Evolutionary conservation across 2,113 vertebrate genomes (phyloP), one percentile per base, ranked within the genome.

Genomic region (Rostratula benghalensis): DNA sequence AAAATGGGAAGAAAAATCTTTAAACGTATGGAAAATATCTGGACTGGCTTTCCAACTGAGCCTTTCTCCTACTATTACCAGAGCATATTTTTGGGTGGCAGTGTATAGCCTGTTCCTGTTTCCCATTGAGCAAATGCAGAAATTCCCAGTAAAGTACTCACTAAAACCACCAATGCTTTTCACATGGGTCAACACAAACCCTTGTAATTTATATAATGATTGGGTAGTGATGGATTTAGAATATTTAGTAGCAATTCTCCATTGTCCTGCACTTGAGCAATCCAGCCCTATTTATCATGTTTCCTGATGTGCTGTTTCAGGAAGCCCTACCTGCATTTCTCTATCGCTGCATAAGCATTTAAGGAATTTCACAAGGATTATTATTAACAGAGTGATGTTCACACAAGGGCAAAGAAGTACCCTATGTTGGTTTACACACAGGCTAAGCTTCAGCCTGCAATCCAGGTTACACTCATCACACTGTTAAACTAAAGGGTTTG

Each of bases 401-500:
- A 56, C 16, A 43, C 1, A 7, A 67, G 20, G 21, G 23, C n/a
- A 68, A 75, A 82, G 63, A 64, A 63, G 81, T 19, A 63, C 21
- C 33, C 7, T 45, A 1, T 0, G 0, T 2, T 74, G 41, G 10
- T 67, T 95, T 54, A 24, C 37, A 73, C 6, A 8, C 14, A 35
- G 54, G 48, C 23, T 45, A 13, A 23, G 41, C 53, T 79, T 21
- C 37, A 85, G 67, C 41, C 50, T 53, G 41, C 48, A 53, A 53
- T 48, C 53, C 2, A 3, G 33, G 19, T 30, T 70, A 25, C 0
- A 4, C 20, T 22, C n/a, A 53, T 85, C 43, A 14, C 0, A 3
- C 23, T 45, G 17, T 59, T 46, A 37, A 82, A 77, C 7, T 60
- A 89, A 79, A 7, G 43, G 27, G 48, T 85, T 87, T 39, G 19